phyloP scores from a whole-genome alignment of 2,888 invertebrate genomes.

The Abrostola triplasia region DNA sequence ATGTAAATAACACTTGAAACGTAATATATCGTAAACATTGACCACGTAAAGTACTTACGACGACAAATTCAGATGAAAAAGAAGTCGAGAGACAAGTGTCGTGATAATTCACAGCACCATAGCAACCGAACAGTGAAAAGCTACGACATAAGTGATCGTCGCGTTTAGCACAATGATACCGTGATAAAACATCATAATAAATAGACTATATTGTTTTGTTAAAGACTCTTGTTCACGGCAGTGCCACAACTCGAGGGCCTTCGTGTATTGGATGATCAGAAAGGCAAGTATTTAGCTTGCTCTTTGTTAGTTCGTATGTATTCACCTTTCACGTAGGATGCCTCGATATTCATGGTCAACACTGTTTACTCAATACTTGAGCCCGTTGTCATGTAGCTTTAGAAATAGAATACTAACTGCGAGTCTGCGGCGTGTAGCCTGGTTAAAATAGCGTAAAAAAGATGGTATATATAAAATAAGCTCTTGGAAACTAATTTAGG shows the following conservation, averaged over 20 bases:
- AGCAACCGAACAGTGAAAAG: conserved; percentile 79
- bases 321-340: conserved; percentile 66
- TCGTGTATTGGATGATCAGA: conserved; percentile 86
- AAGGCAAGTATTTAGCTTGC: conserved; percentile 81
- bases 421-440: conserved; percentile 13
- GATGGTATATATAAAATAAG: no score
- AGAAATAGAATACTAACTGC: conserved; percentile 37
- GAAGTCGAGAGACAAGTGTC: conserved; percentile 62
- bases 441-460: background rate
- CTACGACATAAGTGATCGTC: conserved; percentile 81
- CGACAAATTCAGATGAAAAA: conserved; percentile 45
- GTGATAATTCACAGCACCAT: conserved; percentile 73
- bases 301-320: conserved; percentile 72
- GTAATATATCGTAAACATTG: conserved; percentile 76
- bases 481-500: conserved; percentile 7
- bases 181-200: conserved; percentile 72
- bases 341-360: conserved; percentile 70
- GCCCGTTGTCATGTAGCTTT: conserved; percentile 44
- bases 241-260: conserved; percentile 78
- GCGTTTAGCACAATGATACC: conserved; percentile 76
- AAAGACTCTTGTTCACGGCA: conserved; percentile 73
- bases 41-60: conserved; percentile 66
- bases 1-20: conserved; percentile 83
- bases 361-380: conserved; percentile 66
- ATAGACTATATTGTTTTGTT: conserved; percentile 61